Conservation (phyloP, 1,140 invertebrate genomes). For the Dendrolimus kikuchii region DNA sequence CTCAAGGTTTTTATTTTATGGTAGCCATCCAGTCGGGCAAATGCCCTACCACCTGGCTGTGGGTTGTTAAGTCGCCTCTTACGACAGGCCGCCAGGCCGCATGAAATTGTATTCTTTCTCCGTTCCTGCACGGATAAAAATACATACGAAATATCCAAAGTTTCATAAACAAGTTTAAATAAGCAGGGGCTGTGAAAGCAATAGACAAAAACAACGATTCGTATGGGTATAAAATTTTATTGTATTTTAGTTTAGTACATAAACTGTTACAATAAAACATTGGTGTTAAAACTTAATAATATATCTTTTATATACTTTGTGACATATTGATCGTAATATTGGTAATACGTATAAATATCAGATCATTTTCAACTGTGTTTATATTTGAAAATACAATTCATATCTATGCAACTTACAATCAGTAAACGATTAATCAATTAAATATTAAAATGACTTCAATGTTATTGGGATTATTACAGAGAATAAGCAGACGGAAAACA, state of each 20-base stretch:
- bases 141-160: no score
- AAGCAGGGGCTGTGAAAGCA: neutral
- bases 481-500: neutral
- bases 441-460: constrained; percentile 13
- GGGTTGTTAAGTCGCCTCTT: no score
- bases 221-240: constrained; percentile 36
- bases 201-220: constrained; percentile 2
- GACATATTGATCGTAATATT: constrained; percentile 34
- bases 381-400: constrained; percentile 12
- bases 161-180: no score
- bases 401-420: no score
- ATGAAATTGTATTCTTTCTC: no score
- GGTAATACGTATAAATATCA: constrained; percentile 32
- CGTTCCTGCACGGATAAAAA: no score
- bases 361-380: constrained; percentile 23
- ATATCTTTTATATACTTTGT: constrained; percentile 40
- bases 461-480: constrained; percentile 1
- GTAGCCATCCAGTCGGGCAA: no score
- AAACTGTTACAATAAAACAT: constrained; percentile 55
- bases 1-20: no score
- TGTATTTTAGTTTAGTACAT: constrained; percentile 55
- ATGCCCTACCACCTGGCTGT: no score
- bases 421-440: no score
- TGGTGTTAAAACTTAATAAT: constrained; percentile 45
- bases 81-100: no score